These are phyloP conservation scores for Leiothrix lutea DNA, from an alignment of 2,113 vertebrate genomes.

Conservation along the genomic window DNA sequence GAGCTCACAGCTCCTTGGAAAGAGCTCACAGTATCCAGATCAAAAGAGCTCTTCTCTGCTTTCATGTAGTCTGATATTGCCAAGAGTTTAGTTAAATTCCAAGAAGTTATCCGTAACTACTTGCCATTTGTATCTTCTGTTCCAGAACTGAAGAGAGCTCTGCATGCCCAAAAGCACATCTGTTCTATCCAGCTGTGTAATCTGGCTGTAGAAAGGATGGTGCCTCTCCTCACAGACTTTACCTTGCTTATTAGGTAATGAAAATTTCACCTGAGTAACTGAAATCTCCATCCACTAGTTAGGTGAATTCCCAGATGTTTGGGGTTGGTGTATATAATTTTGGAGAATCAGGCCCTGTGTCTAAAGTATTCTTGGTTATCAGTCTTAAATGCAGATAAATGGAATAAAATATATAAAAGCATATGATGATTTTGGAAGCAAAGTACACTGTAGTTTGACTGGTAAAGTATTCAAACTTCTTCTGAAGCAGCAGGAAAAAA, in stretches of 20 bases:
- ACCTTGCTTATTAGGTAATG: not conserved
- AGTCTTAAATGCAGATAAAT: not conserved
- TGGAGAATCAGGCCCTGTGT: not conserved
- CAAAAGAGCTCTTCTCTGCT: not conserved
- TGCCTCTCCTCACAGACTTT: not conserved
- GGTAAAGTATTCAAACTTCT: not conserved
- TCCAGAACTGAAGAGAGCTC: not conserved
- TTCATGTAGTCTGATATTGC: not conserved
- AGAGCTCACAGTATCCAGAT: not conserved
- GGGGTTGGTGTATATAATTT: not conserved
- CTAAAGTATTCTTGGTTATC: not conserved
- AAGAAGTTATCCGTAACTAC: not conserved
- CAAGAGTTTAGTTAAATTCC: not conserved
- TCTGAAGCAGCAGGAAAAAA: not conserved
- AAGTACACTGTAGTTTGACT: not conserved
- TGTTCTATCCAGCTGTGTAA: not conserved
- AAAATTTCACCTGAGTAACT: not conserved
- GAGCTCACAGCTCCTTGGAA: not conserved
- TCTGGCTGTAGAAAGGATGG: not conserved
- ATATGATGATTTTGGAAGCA: not conserved
- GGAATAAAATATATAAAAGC: not conserved
- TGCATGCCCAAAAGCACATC: not conserved
- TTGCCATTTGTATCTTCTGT: not conserved
- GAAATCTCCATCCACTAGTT: not conserved
- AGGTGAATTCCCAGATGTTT: not conserved